These are phyloP conservation scores for Furcifer pardalis DNA, from an alignment of 2,797 vertebrate genomes.

Conservation along the genomic window DNA sequence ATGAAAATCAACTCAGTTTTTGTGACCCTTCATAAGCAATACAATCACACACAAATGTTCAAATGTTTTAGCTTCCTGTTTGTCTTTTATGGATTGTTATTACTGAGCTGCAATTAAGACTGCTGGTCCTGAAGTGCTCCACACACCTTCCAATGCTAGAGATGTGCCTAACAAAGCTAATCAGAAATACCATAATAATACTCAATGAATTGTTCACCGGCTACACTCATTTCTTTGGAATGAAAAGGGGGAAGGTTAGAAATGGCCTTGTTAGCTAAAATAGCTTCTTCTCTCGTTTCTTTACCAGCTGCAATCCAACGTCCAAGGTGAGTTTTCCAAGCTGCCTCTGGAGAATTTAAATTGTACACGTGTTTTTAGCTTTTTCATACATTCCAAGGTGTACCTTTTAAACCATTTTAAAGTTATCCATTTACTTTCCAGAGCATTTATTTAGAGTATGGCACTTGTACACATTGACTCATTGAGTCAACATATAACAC, in stretches of 20 bases:
- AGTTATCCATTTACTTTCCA: not conserved
- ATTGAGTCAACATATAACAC: no score
- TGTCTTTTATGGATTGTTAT: not conserved
- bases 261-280: not conserved
- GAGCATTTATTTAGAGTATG: no score
- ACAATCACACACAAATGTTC: not conserved
- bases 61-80: not conserved
- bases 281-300: not conserved
- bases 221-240: constrained; percentile 25
- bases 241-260: not conserved
- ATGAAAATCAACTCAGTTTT: not conserved
- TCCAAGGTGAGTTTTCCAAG: not conserved
- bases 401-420: not conserved
- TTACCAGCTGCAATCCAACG: not conserved
- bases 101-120: not conserved
- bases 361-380: not conserved
- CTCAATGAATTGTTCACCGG: constrained; percentile 7
- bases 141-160: not conserved
- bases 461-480: no score
- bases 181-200: not conserved
- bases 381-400: not conserved
- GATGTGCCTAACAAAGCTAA: not conserved
- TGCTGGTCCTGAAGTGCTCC: not conserved
- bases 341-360: constrained; percentile 6
- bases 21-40: not conserved